Percentiles rank a stretch among this genome's conserved stretches.
phyloP scores from a whole-genome alignment of 2,888 invertebrate genomes.

The Monopis laevigella region DNA sequence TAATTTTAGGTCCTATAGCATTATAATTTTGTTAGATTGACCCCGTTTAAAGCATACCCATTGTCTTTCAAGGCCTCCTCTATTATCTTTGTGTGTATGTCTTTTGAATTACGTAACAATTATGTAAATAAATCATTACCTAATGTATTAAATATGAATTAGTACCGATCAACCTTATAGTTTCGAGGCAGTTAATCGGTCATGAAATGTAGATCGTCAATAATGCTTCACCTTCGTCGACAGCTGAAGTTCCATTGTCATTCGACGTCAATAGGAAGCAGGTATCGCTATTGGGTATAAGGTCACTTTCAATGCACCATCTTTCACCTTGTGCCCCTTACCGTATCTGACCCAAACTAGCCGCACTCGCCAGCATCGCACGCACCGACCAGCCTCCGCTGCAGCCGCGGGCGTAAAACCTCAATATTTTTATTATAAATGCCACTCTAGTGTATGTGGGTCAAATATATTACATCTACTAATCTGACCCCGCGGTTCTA shows the following conservation, averaged over 20 bases:
- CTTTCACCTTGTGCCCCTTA: constrained; percentile 67
- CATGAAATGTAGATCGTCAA: constrained; percentile 5
- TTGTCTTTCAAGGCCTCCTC: too few species aligned
- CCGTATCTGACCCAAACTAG: constrained; percentile 51
- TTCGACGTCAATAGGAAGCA: constrained; percentile 64
- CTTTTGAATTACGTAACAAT: too few species aligned
- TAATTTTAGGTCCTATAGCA: too few species aligned
- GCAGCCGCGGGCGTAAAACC: constrained; percentile 4
- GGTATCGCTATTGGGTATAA: constrained; percentile 62
- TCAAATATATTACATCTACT: constrained; percentile 54
- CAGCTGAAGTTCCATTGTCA: constrained; percentile 38
- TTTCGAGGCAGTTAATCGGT: background rate
- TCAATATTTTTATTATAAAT: constrained; percentile 23
- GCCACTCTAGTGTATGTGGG: constrained; percentile 43
- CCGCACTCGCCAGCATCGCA: constrained; percentile 25
- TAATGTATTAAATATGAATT: too few species aligned
- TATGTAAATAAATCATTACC: too few species aligned
- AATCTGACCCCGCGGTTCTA: constrained; percentile 49
- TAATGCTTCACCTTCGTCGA: constrained; percentile 3
- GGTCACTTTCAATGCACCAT: constrained; percentile 67
- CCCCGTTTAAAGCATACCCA: too few species aligned
- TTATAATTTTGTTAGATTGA: too few species aligned
- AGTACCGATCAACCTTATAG: too few species aligned
- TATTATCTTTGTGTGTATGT: too few species aligned
- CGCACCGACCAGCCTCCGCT: constrained; percentile 17